Conservation (phyloP, 2,113 vertebrate genomes). For the Myodes glareolus region DNA sequence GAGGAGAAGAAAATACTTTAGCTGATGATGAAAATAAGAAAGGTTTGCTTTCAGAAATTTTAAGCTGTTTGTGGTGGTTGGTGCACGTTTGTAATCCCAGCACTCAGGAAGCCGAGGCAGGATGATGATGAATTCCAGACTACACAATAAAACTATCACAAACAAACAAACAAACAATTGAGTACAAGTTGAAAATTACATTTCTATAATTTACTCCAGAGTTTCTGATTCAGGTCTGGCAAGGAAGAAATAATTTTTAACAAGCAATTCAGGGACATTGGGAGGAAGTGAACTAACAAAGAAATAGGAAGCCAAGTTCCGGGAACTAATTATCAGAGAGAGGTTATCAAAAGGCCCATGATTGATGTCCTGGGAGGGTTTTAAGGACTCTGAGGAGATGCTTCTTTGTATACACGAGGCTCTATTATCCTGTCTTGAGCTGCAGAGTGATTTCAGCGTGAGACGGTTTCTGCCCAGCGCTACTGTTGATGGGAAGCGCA, state of each 20-base stretch:
- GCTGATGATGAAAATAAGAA: not conserved
- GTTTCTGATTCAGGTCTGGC: not conserved
- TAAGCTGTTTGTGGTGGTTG: not conserved
- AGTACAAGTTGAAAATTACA: constrained; percentile 11
- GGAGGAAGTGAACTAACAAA: not conserved
- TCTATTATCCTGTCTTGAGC: not conserved
- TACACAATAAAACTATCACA: not conserved
- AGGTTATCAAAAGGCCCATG: not conserved
- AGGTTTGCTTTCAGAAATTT: not conserved
- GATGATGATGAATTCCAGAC: not conserved
- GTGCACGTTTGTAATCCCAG: not conserved
- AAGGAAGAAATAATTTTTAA: constrained; percentile 48
- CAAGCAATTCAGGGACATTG: not conserved
- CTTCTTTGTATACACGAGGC: not conserved
- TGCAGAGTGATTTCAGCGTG: not conserved
- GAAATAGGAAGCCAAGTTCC: not conserved
- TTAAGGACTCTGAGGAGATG: not conserved
- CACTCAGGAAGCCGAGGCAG: not conserved
- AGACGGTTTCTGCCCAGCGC: not conserved
- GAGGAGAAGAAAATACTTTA: not conserved
- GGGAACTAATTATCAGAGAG: not conserved
- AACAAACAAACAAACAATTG: not conserved
- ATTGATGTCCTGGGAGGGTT: not conserved
- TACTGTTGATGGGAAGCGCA: not conserved
- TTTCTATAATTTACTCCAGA: not conserved